Percentiles rank a stretch among this genome's conserved stretches.
Evolutionary conservation across 2,113 vertebrate genomes (phyloP).

Genomic region (Antechinus flavipes): DNA sequence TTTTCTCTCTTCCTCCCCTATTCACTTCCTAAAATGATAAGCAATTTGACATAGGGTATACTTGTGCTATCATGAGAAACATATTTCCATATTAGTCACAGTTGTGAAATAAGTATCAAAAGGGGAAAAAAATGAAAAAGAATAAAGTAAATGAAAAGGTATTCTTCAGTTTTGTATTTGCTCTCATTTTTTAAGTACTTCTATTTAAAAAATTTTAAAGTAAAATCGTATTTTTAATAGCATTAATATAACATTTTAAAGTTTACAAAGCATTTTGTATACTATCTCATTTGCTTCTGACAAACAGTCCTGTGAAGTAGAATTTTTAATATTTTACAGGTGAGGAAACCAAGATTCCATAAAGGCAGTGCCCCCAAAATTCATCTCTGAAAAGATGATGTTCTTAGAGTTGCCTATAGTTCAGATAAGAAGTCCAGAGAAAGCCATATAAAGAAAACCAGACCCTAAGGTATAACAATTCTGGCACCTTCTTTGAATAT

Average conservation of each 20-base stretch:
- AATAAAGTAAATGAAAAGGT: too few species aligned
- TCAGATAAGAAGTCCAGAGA: neutral
- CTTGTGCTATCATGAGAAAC: too few species aligned
- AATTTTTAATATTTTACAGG: neutral
- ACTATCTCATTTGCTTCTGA: neutral
- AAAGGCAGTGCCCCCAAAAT: neutral
- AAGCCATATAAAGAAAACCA: neutral
- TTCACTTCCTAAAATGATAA: too few species aligned
- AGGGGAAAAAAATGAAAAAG: too few species aligned
- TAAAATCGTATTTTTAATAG: neutral
- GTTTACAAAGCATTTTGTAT: neutral
- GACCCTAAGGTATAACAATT: neutral
- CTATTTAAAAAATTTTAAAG: neutral
- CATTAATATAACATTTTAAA: neutral
- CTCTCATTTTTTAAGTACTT: neutral
- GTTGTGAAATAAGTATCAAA: too few species aligned
- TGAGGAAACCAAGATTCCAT: neutral
- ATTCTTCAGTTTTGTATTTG: neutral
- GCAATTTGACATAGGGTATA: too few species aligned
- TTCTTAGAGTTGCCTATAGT: neutral
- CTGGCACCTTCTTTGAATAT: neutral
- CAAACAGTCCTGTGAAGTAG: neutral
- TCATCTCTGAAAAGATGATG: neutral
- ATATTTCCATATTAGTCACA: too few species aligned
- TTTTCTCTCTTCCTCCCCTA: too few species aligned